These are phyloP conservation scores for Drosophila sordidapex DNA, from an alignment of 2,888 invertebrate genomes.

Conservation along the genomic window DNA sequence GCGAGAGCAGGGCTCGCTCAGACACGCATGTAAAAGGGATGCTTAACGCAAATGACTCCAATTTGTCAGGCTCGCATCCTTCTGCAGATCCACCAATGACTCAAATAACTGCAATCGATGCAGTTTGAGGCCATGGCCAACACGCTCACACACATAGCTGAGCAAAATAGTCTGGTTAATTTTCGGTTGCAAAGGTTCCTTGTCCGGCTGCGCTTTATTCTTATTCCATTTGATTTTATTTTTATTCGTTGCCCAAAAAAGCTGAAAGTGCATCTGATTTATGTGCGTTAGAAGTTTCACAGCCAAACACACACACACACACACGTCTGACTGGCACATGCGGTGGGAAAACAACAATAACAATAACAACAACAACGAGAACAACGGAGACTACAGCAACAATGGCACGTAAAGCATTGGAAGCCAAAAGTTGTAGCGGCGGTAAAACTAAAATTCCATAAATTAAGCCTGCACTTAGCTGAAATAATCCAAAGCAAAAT, in stretches of 20 bases:
- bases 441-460: conserved; percentile 83
- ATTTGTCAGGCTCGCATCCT: conserved; percentile 57
- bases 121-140: conserved; percentile 37
- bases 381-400: conserved; percentile 39
- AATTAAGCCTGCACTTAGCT: conserved; percentile 75
- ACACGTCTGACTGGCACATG: conserved; percentile 53
- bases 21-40: conserved; percentile 53
- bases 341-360: conserved; percentile 44
- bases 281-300: conserved; percentile 72
- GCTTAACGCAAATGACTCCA: conserved; percentile 66
- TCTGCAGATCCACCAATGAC: conserved; percentile 54
- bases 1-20: conserved; percentile 7
- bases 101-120: conserved; percentile 67
- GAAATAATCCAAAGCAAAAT: conserved; percentile 9
- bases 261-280: conserved; percentile 82
- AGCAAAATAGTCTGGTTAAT: conserved; percentile 60
- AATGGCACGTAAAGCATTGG: conserved; percentile 42
- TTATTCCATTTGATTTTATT: conserved; percentile 12
- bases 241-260: conserved; percentile 56
- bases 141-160: background rate
- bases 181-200: conserved; percentile 35
- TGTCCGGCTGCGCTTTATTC: conserved; percentile 26
- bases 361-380: conserved; percentile 22
- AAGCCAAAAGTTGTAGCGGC: conserved; percentile 66
- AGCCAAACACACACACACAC: conserved; percentile 1